These are phyloP conservation scores for Crotalus helleri DNA, from an alignment of 2,113 vertebrate species.

Conservation along the genomic window DNA sequence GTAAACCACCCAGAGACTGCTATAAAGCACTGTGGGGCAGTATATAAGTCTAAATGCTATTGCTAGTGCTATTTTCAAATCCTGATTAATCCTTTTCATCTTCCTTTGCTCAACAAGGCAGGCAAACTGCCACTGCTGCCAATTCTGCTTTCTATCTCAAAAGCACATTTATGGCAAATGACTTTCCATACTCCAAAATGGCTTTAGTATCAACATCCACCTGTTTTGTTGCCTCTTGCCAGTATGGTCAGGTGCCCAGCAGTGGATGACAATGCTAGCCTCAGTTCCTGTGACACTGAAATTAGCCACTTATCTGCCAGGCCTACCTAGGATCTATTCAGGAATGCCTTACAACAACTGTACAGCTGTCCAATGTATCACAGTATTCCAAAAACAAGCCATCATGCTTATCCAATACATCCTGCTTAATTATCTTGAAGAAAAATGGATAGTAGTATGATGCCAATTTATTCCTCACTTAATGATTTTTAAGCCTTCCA, in stretches of 20 bases:
- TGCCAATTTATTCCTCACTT: slow-evolving; percentile 24
- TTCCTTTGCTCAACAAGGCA: neutral
- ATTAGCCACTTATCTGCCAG: neutral
- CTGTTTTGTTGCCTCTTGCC: neutral
- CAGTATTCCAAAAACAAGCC: neutral
- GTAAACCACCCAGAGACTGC: neutral
- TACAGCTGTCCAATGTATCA: neutral
- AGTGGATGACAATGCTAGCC: neutral
- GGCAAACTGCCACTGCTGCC: neutral
- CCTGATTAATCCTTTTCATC: neutral
- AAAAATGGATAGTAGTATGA: slow-evolving; percentile 4
- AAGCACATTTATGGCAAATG: neutral
- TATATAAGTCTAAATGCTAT: neutral
- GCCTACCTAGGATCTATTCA: neutral
- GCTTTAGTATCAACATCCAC: neutral
- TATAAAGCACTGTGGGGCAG: neutral
- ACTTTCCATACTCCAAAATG: neutral
- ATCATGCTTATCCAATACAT: neutral
- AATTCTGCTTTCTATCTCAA: neutral
- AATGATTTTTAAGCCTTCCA: slow-evolving; percentile 26
- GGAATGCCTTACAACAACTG: neutral
- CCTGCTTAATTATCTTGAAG: slow-evolving; percentile 6
- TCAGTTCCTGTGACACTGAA: neutral
- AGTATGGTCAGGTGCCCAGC: neutral
- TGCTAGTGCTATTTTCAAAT: neutral